Percentiles rank a stretch among this genome's conserved stretches.
phyloP scores from a whole-genome alignment of 2,888 invertebrate genomes.

The Spilosoma lubricipeda region DNA sequence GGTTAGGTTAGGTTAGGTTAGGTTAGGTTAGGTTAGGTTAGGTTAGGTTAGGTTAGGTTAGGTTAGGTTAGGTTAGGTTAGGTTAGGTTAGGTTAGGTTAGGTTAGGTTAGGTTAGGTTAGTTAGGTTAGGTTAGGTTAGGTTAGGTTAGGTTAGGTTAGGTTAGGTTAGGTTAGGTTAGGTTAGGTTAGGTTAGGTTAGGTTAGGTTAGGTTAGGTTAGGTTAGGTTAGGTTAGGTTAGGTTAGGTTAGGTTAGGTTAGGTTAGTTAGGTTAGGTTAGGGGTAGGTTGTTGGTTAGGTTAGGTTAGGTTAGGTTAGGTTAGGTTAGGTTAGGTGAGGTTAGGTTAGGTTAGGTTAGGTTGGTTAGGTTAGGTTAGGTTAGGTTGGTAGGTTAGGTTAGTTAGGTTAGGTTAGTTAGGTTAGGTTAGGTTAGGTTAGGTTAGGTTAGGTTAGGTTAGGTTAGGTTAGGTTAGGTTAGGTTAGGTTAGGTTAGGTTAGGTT shows the following conservation, averaged over 20 bases:
- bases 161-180: slow-evolving; percentile 13
- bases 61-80: slow-evolving; percentile 22
- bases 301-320: slow-evolving; percentile 17
- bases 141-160: slow-evolving; percentile 15
- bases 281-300: slow-evolving; percentile 12
- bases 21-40: slow-evolving; percentile 19
- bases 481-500: slow-evolving; percentile 25
- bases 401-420: slow-evolving; percentile 34
- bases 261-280: slow-evolving; percentile 12
- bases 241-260: slow-evolving; percentile 18
- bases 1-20: slow-evolving; percentile 5
- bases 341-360: slow-evolving; percentile 6
- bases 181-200: slow-evolving; percentile 14
- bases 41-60: slow-evolving; percentile 20
- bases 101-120: slow-evolving; percentile 12
- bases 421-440: slow-evolving; percentile 36
- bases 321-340: slow-evolving; percentile 17
- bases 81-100: slow-evolving; percentile 5
- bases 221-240: slow-evolving; percentile 17
- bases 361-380: too few species aligned
- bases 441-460: slow-evolving; percentile 24
- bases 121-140: slow-evolving; percentile 22
- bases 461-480: slow-evolving; percentile 25
- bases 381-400: too few species aligned
- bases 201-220: slow-evolving; percentile 16